phyloP scores from a whole-genome alignment of 2,888 invertebrate species.

The Megaustenia siamemsis region DNA sequence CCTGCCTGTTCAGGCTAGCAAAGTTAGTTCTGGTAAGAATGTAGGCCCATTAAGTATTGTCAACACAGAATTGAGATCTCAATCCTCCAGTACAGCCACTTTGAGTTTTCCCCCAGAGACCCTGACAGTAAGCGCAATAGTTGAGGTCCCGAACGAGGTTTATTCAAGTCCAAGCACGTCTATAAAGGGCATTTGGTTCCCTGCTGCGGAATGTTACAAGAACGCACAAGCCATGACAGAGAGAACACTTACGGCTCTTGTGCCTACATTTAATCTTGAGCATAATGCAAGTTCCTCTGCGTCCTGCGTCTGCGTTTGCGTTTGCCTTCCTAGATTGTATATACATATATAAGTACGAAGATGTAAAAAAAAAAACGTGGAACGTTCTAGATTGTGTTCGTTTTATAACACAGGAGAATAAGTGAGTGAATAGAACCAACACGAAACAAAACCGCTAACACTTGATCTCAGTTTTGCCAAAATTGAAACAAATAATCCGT shows the following conservation, averaged over 20 bases:
- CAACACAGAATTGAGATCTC: constrained; percentile 6
- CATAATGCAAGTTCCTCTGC: no score
- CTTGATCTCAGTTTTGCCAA: no score
- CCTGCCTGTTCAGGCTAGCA: background rate
- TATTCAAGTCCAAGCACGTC: background rate
- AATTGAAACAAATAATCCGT: no score
- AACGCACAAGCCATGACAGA: background rate
- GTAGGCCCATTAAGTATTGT: constrained; percentile 4
- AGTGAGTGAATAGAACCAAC: no score
- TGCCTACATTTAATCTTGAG: background rate
- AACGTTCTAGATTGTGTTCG: no score
- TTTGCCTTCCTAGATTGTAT: no score
- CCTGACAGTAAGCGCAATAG: background rate
- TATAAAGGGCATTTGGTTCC: background rate
- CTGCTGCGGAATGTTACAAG: background rate
- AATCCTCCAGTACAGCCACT: background rate
- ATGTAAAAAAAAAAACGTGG: no score
- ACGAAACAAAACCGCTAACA: no score
- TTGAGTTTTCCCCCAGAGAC: background rate
- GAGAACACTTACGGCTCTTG: background rate
- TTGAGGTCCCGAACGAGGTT: background rate
- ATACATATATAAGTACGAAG: no score
- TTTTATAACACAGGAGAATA: no score
- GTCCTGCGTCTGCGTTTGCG: no score
- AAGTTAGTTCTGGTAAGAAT: constrained; percentile 4